phyloP scores from a whole-genome alignment of 2,797 vertebrate species.

The Gymnopithys bicolor region DNA sequence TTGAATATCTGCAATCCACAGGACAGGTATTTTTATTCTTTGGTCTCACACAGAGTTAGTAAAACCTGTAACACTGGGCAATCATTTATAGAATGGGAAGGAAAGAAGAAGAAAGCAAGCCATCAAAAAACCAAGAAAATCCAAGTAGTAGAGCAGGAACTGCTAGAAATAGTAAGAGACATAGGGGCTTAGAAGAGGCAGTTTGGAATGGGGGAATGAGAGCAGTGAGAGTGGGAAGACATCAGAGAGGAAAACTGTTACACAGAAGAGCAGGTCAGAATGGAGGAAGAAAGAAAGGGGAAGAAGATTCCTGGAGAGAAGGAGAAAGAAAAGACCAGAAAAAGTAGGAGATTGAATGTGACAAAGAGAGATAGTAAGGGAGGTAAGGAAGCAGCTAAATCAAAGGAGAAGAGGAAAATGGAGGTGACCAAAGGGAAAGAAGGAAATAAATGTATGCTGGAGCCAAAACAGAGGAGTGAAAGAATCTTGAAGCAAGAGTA shows the following conservation, averaged over 20 bases:
- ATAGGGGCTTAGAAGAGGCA: not conserved
- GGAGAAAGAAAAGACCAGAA: not conserved
- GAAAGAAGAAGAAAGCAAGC: not conserved
- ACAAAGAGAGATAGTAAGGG: not conserved
- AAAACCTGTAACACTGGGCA: not conserved
- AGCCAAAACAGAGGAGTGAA: not conserved
- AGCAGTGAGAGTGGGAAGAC: not conserved
- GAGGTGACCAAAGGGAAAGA: not conserved
- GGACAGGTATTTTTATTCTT: not conserved
- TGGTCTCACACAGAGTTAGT: not conserved
- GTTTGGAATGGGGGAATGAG: not conserved
- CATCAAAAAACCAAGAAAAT: not conserved
- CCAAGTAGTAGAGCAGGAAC: not conserved
- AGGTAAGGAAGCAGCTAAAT: not conserved
- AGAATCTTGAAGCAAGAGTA: not conserved
- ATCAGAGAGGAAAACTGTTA: not conserved
- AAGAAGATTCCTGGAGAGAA: not conserved
- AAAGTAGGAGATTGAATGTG: not conserved
- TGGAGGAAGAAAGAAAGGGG: not conserved
- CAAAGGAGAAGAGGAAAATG: not conserved
- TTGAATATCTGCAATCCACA: not conserved
- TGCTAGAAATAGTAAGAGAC: not conserved
- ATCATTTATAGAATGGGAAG: not conserved
- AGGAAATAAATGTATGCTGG: not conserved
- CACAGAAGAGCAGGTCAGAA: not conserved